A percentile compares a stretch with the other conserved stretches of the same genome.
Evolutionary conservation across 2,113 vertebrate species (phyloP).

Genomic region (Chelonoidis abingdonii): DNA sequence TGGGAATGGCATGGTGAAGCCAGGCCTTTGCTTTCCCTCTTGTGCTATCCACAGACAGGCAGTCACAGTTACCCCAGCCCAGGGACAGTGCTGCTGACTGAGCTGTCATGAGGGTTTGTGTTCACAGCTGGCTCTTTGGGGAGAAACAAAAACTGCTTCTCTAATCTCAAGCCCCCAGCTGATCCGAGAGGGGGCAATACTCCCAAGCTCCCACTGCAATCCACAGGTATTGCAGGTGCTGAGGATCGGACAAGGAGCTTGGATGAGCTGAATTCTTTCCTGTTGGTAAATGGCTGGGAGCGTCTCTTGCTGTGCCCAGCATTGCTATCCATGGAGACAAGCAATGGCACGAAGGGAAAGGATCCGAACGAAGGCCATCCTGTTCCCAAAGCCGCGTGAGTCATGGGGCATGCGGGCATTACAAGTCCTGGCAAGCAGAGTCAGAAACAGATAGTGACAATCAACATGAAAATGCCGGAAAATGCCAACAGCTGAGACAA

Average conservation of each 20-base stretch:
- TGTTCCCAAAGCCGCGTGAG: too few species aligned
- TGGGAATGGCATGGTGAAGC: not conserved
- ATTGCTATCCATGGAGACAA: not conserved
- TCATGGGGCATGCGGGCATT: not conserved
- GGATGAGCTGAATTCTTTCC: not conserved
- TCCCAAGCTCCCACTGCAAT: accelerated
- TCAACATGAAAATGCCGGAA: not conserved
- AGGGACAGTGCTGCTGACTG: not conserved
- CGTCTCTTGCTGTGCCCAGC: too few species aligned
- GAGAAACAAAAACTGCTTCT: accelerated
- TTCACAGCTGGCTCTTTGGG: not conserved
- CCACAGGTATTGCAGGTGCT: accelerated
- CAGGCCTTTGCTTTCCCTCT: not conserved
- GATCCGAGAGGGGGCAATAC: accelerated
- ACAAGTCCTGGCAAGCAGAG: too few species aligned
- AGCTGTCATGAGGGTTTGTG: not conserved
- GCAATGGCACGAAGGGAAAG: not conserved
- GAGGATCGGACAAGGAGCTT: accelerated
- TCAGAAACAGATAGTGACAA: not conserved
- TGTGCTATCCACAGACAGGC: not conserved
- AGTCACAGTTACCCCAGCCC: not conserved
- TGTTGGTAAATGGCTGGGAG: too few species aligned
- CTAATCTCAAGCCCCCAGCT: too few species aligned
- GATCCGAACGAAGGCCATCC: not conserved
- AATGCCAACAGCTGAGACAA: not conserved